Conservation (phyloP, 2,113 vertebrate genomes). For the Orthonyx spaldingii region DNA sequence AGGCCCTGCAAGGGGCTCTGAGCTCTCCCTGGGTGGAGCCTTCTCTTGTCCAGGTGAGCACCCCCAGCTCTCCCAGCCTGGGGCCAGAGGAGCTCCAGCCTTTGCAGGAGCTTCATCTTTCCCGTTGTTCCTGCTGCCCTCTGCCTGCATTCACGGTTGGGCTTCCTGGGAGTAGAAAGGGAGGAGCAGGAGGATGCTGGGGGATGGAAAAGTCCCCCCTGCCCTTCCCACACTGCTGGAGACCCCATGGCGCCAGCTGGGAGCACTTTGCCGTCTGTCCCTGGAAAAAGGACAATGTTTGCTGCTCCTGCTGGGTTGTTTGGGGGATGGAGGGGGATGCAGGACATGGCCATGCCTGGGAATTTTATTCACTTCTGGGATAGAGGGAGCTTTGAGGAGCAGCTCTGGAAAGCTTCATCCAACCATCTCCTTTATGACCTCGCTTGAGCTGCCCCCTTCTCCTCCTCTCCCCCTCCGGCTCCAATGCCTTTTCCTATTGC, state of each 20-base stretch:
- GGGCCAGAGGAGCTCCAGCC: not conserved
- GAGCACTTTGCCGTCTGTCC: not conserved
- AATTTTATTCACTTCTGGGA: not conserved
- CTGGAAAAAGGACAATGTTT: not conserved
- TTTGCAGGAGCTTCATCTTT: not conserved
- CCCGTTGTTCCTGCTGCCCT: not conserved
- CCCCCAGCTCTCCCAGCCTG: not conserved
- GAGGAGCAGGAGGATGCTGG: fast-evolving
- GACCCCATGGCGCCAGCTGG: fast-evolving
- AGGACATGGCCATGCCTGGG: not conserved
- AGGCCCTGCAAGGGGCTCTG: not conserved
- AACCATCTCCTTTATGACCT: not conserved
- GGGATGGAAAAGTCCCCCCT: not conserved
- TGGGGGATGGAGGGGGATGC: not conserved
- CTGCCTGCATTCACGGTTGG: not conserved
- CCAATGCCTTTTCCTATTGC: not conserved
- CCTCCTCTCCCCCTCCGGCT: not conserved
- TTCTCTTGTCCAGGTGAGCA: not conserved
- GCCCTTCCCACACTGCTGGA: not conserved
- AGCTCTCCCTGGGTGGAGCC: not conserved
- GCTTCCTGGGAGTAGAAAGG: not conserved
- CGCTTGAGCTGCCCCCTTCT: not conserved
- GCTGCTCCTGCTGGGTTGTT: not conserved
- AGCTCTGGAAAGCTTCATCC: not conserved
- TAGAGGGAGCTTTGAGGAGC: not conserved